A percentile compares a stretch with the other conserved stretches of the same genome.
Conservation (phyloP, 2,797 vertebrate genomes). For the Oceanodroma leucorhoa region DNA sequence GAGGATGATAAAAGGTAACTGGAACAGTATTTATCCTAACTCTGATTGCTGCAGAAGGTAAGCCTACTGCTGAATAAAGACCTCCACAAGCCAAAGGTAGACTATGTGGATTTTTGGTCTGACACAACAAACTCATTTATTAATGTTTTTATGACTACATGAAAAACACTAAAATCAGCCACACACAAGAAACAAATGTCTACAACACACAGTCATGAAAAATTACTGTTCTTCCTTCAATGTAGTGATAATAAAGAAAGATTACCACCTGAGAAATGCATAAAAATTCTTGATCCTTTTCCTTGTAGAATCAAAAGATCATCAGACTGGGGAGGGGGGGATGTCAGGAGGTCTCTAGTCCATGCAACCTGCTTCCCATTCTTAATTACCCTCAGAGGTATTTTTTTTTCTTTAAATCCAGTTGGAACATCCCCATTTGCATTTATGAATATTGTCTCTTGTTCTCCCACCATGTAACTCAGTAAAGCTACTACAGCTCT, state of each 20-base stretch:
- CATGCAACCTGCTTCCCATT: not conserved
- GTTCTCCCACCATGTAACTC: not conserved
- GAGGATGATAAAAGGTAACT: not conserved
- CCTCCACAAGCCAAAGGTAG: not conserved
- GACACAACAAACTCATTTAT: not conserved
- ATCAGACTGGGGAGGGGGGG: not conserved
- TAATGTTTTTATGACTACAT: not conserved
- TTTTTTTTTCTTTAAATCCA: not conserved
- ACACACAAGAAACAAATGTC: not conserved
- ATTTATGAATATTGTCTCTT: not conserved
- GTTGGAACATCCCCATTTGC: not conserved
- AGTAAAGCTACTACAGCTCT: not conserved
- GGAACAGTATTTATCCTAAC: not conserved
- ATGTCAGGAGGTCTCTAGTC: not conserved
- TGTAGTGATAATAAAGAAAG: not conserved
- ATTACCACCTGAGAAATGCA: not conserved
- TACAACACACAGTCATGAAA: not conserved
- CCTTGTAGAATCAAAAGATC: not conserved
- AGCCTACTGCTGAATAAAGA: not conserved
- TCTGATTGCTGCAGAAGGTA: not conserved
- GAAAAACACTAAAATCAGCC: not conserved
- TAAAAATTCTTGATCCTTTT: not conserved
- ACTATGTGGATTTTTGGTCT: not conserved
- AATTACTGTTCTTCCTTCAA: not conserved
- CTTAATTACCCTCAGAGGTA: not conserved